Conservation (phyloP, 2,888 invertebrate genomes). For the Chironomus tentans region DNA sequence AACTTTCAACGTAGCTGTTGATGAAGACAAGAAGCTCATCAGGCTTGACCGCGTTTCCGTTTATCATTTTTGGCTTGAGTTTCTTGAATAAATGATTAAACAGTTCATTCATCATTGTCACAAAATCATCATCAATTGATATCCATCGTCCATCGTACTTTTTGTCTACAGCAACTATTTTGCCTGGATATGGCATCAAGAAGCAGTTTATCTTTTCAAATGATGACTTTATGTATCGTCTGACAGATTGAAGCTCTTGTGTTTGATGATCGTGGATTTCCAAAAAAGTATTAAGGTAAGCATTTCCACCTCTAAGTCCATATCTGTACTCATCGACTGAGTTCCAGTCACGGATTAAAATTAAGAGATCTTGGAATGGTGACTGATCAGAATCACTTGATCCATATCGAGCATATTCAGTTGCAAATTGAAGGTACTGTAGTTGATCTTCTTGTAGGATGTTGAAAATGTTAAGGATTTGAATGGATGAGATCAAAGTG, state of each 20-base stretch:
- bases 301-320: constrained; percentile 16
- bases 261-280: constrained; percentile 1
- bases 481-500: constrained; percentile 27
- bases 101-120: constrained; percentile 10
- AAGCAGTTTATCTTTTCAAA: constrained; percentile 18
- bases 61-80: constrained; percentile 11
- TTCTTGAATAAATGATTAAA: constrained; percentile 12
- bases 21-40: constrained; percentile 12
- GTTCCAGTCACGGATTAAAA: constrained; percentile 19
- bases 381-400: neutral
- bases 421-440: constrained; percentile 25
- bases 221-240: neutral
- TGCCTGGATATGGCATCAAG: constrained; percentile 21
- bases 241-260: constrained; percentile 1
- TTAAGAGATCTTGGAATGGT: constrained; percentile 8
- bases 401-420: constrained; percentile 12
- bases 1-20: constrained; percentile 10
- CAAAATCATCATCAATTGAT: constrained; percentile 25
- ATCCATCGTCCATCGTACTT: constrained; percentile 20
- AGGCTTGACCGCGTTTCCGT: neutral
- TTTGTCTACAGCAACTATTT: constrained; percentile 16
- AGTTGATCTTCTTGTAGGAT: constrained; percentile 27
- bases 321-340: constrained; percentile 13
- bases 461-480: constrained; percentile 21
- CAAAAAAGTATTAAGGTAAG: neutral